Conservation (phyloP, 30 jellyfish, hydroid and myxozoan genomes). For the Hydractinia echinata region DNA sequence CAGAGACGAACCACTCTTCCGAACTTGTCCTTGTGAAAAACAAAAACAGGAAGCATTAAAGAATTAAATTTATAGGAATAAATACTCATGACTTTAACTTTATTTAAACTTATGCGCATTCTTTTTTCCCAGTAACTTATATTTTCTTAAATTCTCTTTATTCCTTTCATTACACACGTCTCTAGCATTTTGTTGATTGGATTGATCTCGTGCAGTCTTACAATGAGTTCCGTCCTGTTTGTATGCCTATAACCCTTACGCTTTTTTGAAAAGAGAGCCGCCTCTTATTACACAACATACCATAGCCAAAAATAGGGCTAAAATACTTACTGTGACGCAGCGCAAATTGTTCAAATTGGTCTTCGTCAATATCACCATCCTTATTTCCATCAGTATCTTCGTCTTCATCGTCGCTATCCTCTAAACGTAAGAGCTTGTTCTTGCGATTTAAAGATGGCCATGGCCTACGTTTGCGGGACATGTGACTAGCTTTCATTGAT, state of each 20-base stretch:
- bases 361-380: constrained; percentile 51
- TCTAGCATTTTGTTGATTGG: too few species aligned
- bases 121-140: too few species aligned
- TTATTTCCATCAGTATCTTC: constrained; percentile 41
- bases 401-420: constrained; percentile 78
- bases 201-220: too few species aligned
- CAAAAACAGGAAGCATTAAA: too few species aligned
- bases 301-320: not conserved
- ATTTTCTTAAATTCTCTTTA: too few species aligned
- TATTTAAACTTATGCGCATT: too few species aligned
- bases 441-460: constrained; percentile 23
- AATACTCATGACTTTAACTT: too few species aligned
- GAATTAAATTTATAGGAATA: too few species aligned
- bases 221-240: not conserved
- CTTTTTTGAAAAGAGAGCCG: not conserved
- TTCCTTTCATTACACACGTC: too few species aligned
- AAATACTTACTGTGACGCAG: constrained; percentile 32
- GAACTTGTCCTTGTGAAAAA: constrained; percentile 41
- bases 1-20: constrained; percentile 84
- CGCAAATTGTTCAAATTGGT: constrained; percentile 62
- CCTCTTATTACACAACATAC: too few species aligned
- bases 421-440: constrained; percentile 20
- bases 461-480: constrained; percentile 11
- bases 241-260: not conserved
- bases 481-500: constrained; percentile 14